Base-by-base conservation (phyloP, 2,888 invertebrate species). In the Polymixis flavicincta region DNA sequence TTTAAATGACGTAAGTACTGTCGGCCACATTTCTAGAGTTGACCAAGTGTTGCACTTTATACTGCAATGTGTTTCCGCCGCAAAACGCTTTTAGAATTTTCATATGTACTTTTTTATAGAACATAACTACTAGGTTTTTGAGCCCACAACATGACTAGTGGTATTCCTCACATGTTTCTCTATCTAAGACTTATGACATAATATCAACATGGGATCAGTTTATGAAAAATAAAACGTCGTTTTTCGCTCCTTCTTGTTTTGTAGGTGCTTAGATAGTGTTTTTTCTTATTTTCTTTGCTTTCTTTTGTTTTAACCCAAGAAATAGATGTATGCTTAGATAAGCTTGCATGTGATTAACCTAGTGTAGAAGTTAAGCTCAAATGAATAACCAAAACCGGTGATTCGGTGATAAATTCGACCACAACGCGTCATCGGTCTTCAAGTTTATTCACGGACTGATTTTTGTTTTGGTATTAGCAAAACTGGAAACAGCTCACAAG, bases 201-300 rank as follows among this genome's bases (percentile, higher is more conserved):
- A 37, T 55, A 71, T 61, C 70, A 45, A 76, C 66, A 82, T 77
- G 91, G 94, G 94, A 94, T 94, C 95, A 94, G 94, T 94, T 94
- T 94, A 92, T 92, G 88, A 89, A 87, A 86, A 68, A 50, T 54
- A 42, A 28, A 48, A 61, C 13, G n/a, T 65, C 0, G 22, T 37
- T 48, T 50, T 52, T n/a, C 6, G 25, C 32, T 48, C 25, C 28
- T 61, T 42, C 59, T 42, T 75, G 37, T 80, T 45, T n/a, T 42
- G n/a, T 45, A 66, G 32, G 19, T 75, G 32, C 61, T 74, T 80
- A 66, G 17, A 69, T 67, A 59, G 32, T 66, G 17, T 64, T 52
- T 50, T 72, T 59, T 59, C 17, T 69, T 66, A 54, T 19, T 25
- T 81, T 71, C 8, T 59, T 74, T 74, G 59, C 68, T 77, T 72